Evolutionary conservation across 2,888 invertebrate species (phyloP), one percentile per base, ranked within the genome.

Genomic region (Cacoxenus indagator): DNA sequence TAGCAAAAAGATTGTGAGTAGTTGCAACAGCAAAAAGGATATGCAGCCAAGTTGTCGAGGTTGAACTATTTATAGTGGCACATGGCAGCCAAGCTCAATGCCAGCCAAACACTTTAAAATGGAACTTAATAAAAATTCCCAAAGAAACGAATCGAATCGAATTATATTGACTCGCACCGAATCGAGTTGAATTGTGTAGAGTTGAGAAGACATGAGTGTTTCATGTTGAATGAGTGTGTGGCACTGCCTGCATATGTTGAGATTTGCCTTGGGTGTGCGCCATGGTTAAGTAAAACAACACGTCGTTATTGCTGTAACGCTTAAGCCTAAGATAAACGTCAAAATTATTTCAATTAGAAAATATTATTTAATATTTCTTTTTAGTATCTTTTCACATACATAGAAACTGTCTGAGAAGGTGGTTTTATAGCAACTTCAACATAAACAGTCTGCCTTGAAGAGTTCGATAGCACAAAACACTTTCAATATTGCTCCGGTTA

Each of bases 1-100:
- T 6, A 46, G 26, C 6, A 27, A 27, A 43, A 2, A 1, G 24
- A 51, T 29, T 9, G 70, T 71, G 70, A 77, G 27, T 59, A 69
- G 81, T 71, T 76, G 73, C 37, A 61, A 37, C 79, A 72, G 78
- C 81, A 81, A 79, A 76, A 72, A 65, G 72, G 70, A 57, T 65
- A n/a, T n/a, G n/a, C 9, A 17, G 68, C 22, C 14, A 45, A 61
- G 61, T 65, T 51, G 45, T 54, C 55, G 17, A 17, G 22, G 48
- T 48, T 48, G 22, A 48, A 19, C 17, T 19, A 22, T 51, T n/a
- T 3, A 2, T 51, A 19, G 6, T 17, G 1, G 22, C 2, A 8
- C 11, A 43, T n/a, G 3, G 45, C 11, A 14, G 9, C 14, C 37
- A 37, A 11, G 37, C 37, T 19, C 17, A 51, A 51, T 51, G 51